Evolutionary conservation across 1,140 invertebrate species (phyloP).

Genomic region (Hyposmocoma kahamanoa): DNA sequence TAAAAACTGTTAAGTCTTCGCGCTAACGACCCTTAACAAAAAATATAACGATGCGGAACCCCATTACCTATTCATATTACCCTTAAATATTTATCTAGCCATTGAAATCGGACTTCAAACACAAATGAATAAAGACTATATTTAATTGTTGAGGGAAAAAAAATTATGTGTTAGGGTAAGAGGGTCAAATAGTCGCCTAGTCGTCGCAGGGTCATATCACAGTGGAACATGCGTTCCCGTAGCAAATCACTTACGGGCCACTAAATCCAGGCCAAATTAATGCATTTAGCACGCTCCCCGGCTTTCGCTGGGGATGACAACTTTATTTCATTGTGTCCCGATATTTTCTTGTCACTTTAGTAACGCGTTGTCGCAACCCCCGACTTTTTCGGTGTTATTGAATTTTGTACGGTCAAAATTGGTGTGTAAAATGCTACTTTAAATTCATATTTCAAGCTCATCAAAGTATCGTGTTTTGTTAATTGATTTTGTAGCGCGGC

Average conservation of each 20-base stretch:
- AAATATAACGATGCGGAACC: background rate
- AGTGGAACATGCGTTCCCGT: constrained; percentile 58
- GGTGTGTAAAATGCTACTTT: no score
- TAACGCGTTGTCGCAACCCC: no score
- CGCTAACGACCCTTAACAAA: background rate
- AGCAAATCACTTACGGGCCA: constrained; percentile 72
- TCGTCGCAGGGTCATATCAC: constrained; percentile 21
- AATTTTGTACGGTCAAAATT: no score
- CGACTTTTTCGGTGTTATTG: no score
- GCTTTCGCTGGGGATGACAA: constrained; percentile 1
- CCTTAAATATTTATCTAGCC: background rate
- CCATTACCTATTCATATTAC: background rate
- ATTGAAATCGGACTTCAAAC: constrained; percentile 35
- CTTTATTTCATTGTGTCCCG: background rate
- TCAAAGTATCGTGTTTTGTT: no score
- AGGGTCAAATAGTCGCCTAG: background rate
- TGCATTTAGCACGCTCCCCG: constrained; percentile 4
- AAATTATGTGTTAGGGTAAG: constrained; percentile 24
- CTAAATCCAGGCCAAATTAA: constrained; percentile 55
- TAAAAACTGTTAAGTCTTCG: background rate
- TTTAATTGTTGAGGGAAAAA: constrained; percentile 18
- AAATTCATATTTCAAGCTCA: no score
- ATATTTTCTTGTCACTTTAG: constrained; percentile 4
- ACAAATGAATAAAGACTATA: constrained; percentile 23
- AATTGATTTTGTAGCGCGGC: no score